Evolutionary conservation across 2,888 invertebrate species (phyloP).

Genomic region (Saturnia japonica): DNA sequence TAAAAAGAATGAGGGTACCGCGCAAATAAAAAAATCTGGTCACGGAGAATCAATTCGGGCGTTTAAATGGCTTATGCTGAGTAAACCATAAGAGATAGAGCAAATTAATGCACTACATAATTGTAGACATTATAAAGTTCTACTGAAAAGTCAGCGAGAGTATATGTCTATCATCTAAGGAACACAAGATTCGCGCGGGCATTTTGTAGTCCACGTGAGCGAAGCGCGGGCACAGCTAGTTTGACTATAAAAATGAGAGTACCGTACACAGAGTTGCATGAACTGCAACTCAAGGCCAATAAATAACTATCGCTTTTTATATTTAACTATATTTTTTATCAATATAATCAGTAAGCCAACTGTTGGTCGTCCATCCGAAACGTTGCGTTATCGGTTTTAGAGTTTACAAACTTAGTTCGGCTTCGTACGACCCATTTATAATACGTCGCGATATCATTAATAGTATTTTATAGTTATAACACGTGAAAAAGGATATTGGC

Average conservation of each 20-base stretch:
- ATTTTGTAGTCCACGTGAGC: too few relatives aligned
- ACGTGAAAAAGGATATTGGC: neutral
- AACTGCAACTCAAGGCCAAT: conserved; percentile 8
- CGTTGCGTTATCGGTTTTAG: conserved; percentile 47
- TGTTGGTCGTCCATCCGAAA: conserved; percentile 43
- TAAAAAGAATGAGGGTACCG: too few relatives aligned
- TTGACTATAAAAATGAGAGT: neutral
- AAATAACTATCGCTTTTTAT: conserved; percentile 7
- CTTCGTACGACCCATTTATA: conserved; percentile 9
- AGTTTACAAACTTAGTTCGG: conserved; percentile 18
- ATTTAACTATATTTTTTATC: conserved; percentile 4
- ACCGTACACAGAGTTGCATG: neutral
- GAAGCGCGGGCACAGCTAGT: too few relatives aligned
- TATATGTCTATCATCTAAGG: too few relatives aligned
- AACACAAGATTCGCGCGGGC: too few relatives aligned
- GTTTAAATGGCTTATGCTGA: too few relatives aligned
- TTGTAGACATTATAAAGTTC: too few relatives aligned
- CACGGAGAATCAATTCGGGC: too few relatives aligned
- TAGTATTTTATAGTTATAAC: neutral
- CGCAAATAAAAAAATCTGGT: too few relatives aligned
- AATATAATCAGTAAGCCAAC: conserved; percentile 34
- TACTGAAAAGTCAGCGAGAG: too few relatives aligned
- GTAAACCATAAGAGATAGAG: too few relatives aligned
- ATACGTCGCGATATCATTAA: conserved; percentile 7
- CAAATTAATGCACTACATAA: too few relatives aligned